Evolutionary conservation across 2,113 vertebrate species (phyloP).

Genomic region (Microtus oregoni): DNA sequence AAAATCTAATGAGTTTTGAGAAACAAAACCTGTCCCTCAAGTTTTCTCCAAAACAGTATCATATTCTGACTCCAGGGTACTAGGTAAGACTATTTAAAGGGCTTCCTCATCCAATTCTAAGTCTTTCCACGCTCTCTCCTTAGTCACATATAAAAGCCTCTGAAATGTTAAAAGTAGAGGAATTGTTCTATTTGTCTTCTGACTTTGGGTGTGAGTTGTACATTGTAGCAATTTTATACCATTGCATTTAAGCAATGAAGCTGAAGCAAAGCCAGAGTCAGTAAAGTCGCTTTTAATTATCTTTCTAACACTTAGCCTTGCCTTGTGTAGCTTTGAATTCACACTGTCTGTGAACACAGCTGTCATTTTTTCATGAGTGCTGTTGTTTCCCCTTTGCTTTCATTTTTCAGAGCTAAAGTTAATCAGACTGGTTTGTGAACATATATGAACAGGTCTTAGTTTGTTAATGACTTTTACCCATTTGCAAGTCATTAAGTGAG

Average conservation of each 20-base stretch:
- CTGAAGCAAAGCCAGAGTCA: conserved; percentile 18
- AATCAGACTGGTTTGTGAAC: not conserved
- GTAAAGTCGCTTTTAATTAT: not conserved
- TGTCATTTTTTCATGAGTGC: not conserved
- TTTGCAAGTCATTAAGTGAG: conserved; percentile 13
- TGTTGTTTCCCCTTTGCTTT: conserved; percentile 37
- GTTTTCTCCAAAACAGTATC: conserved; percentile 49
- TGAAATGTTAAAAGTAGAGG: not conserved
- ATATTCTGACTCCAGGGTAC: conserved; percentile 52
- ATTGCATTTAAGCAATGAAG: not conserved
- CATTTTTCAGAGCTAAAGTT: conserved; percentile 32
- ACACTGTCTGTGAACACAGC: not conserved
- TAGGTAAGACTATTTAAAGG: conserved; percentile 4
- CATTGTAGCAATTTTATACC: not conserved
- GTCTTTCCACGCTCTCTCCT: not conserved
- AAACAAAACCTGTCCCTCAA: not conserved
- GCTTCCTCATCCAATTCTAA: not conserved
- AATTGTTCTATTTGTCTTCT: conserved; percentile 36
- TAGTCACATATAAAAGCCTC: conserved; percentile 10
- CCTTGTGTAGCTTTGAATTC: not conserved
- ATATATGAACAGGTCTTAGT: not conserved
- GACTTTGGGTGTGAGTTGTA: not conserved
- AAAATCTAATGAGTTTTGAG: conserved; percentile 52
- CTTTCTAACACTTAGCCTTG: not conserved
- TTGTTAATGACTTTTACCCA: conserved; percentile 12